These are phyloP conservation scores for Gavia stellata DNA, from an alignment of 2,113 vertebrate genomes.

Conservation along the genomic window DNA sequence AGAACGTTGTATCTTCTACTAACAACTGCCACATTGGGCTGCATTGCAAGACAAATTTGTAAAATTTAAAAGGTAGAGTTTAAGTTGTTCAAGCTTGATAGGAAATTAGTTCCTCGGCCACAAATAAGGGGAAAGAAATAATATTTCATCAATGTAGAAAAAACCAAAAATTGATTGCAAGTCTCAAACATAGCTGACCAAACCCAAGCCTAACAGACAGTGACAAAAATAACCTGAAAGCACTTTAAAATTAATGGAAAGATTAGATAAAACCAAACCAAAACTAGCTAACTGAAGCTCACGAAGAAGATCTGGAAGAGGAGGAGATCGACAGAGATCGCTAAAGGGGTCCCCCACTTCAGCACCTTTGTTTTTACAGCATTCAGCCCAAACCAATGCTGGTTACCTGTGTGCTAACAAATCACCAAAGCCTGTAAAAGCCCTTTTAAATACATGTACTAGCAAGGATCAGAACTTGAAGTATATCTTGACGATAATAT, in stretches of 20 bases:
- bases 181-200: not conserved
- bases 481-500: not conserved
- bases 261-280: not conserved
- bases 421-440: not conserved
- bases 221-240: not conserved
- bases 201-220: not conserved
- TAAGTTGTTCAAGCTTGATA: not conserved
- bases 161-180: not conserved
- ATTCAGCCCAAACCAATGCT: not conserved
- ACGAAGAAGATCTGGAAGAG: not conserved
- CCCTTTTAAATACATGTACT: not conserved
- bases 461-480: not conserved
- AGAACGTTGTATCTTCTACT: not conserved
- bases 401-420: not conserved
- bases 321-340: not conserved
- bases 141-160: not conserved
- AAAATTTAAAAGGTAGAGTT: not conserved
- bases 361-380: not conserved
- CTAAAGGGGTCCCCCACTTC: not conserved
- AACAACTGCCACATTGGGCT: not conserved
- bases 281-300: not conserved
- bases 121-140: not conserved
- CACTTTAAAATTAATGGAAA: not conserved
- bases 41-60: not conserved
- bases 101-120: not conserved